Base-by-base conservation (phyloP, 2,888 invertebrate species). In the Drosophila imparisetae region DNA sequence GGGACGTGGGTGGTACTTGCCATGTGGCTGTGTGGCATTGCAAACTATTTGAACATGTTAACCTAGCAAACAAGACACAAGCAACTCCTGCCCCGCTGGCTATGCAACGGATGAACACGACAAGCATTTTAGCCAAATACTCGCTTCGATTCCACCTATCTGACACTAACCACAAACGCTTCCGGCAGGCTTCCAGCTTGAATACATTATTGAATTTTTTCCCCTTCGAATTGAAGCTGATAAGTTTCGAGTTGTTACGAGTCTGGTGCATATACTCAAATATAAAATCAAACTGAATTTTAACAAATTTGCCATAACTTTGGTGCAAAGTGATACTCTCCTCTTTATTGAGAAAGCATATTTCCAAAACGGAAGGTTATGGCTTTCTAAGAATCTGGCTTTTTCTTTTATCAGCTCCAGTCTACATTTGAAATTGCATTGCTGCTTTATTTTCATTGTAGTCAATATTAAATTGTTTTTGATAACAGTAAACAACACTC, bases 201-300 rank as follows among this genome's bases (percentile, higher is more conserved):
- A 45, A 68, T 83, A 71, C 68, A 83, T 83, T 80, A 83, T 75
- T 80, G 48, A 66, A 62, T 53, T 75, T 66, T 38, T 49, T 60
- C 30, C 24, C 6, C 49, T 34, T 48, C 45, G 7, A 15, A 24
- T 15, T 45, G 15, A 2, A 24, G 24, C 4, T 15, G 21, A 45
- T 8, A 7, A 6, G 45, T 7, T 24, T 15, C 21, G 24, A 45
- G 15, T 24, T 45, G 45, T 45, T 45, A 45, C 8, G 0, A 4
- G 7, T 7, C 21, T 45, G 13, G 0, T 45, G 7, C 1, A 21
- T 0, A 45, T 13, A 21, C 4, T 7, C 7, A 1, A 21, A 15
- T 21, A 13, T 2, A 13, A 45, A 45, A 45, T 45, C 13, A 3
- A 3, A 13, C 4, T 13, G 21, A 13, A 45, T 45, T 13, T 42